These are phyloP conservation scores for Pluvianellus socialis DNA, from an alignment of 2,113 vertebrate species.

Conservation along the genomic window DNA sequence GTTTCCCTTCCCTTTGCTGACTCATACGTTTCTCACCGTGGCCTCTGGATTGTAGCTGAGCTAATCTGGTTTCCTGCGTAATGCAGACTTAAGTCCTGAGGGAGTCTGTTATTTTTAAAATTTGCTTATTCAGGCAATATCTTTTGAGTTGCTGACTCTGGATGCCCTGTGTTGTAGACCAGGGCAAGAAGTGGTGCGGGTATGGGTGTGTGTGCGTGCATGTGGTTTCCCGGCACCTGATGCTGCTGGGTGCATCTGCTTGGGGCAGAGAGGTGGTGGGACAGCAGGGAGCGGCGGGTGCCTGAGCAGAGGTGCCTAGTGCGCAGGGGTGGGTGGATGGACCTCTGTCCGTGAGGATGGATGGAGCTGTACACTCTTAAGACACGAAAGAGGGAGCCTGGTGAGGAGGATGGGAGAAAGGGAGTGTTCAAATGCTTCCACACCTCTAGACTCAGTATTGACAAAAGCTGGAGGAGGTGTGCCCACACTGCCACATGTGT, in stretches of 20 bases:
- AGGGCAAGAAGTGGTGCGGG: not conserved
- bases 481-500: fast-evolving
- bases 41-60: not conserved
- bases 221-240: not conserved
- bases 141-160: not conserved
- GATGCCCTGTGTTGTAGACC: not conserved
- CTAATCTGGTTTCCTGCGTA: not conserved
- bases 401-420: not conserved
- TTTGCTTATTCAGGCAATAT: not conserved
- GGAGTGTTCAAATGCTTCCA: not conserved
- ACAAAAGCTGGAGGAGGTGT: not conserved
- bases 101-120: conserved; percentile 21
- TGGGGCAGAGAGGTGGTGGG: not conserved
- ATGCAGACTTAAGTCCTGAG: not conserved
- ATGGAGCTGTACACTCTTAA: not conserved
- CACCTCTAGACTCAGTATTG: not conserved
- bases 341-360: fast-evolving
- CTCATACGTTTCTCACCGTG: not conserved
- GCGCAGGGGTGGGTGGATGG: not conserved
- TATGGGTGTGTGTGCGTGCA: fast-evolving
- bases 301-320: not conserved
- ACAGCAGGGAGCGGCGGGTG: not conserved
- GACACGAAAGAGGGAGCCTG: not conserved
- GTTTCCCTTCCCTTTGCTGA: not conserved
- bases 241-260: not conserved